Evolutionary conservation across 2,797 vertebrate species (phyloP).

Genomic region (Pampus argenteus): DNA sequence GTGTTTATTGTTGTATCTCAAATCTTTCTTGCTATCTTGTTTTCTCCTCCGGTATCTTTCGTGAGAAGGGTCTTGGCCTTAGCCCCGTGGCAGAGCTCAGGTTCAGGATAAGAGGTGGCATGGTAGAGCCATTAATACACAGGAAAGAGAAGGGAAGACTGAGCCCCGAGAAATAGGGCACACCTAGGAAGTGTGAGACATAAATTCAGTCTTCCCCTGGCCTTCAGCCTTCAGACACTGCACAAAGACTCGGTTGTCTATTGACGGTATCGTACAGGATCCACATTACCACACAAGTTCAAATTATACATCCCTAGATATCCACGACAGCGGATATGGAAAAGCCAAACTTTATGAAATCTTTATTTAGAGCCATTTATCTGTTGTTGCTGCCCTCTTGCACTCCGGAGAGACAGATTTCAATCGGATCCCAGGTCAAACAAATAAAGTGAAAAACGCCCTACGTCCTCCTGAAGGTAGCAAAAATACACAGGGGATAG

Average conservation of each 20-base stretch:
- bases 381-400: slow-evolving; percentile 28
- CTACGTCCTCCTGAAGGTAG: slow-evolving; percentile 61
- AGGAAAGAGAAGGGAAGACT: slow-evolving; percentile 25
- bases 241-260: slow-evolving; percentile 49
- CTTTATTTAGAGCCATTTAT: slow-evolving; percentile 49
- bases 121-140: slow-evolving; percentile 74
- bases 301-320: slow-evolving; percentile 54
- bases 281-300: slow-evolving; percentile 49
- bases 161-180: slow-evolving; percentile 48
- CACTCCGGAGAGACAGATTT: slow-evolving; percentile 39
- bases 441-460: slow-evolving; percentile 60
- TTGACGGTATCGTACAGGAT: slow-evolving; percentile 30
- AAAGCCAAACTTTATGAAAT: slow-evolving; percentile 42
- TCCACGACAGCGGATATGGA: slow-evolving; percentile 41
- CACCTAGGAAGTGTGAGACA: slow-evolving; percentile 53
- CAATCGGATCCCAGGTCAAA: slow-evolving; percentile 43
- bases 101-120: slow-evolving; percentile 51
- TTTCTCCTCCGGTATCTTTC: slow-evolving; percentile 18
- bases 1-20: slow-evolving; percentile 23
- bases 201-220: slow-evolving; percentile 48
- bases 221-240: slow-evolving; percentile 29
- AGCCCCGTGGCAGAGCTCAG: slow-evolving; percentile 48
- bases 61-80: slow-evolving; percentile 40
- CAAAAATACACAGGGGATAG: slow-evolving; percentile 72
- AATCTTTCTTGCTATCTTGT: slow-evolving; percentile 8